Base-by-base conservation (phyloP, 2,888 invertebrate species). In the Ichneumon xanthorius region DNA sequence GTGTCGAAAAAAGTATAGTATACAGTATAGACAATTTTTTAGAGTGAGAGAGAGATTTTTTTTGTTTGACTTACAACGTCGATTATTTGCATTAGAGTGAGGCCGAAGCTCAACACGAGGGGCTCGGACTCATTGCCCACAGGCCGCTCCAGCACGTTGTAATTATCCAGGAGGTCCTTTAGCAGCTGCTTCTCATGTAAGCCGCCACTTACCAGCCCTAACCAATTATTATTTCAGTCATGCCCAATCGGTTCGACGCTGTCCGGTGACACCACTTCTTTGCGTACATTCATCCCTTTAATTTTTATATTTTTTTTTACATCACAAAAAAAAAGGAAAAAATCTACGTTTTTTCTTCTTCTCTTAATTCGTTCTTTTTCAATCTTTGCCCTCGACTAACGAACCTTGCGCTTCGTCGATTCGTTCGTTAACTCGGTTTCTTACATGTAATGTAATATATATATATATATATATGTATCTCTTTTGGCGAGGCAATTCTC, bases 81-180 rank as follows among this genome's bases (percentile, higher is more conserved):
- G 95, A 98, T 98, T 95, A 98, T 98, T 96, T 98, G 98, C 98
- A 98, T 98, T 95, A 98, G 96, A 94, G 98, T 98, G 95, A 98
- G 97, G 95, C 98, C 98, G 95, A 98, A 98, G 95, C 98, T 98
- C 95, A 98, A 97, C 95, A 97, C 97, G 94, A 98, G 96, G 94
- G 98, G 98, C 95, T 98, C 98, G 95, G 98, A 98, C 96, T 98
- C 98, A 96, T 98, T 98, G 95, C 97, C 97, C 94, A 98, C 98
- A 93, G 98, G 98, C 94, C 98, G 96, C 96, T 98, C 98, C 95
- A 98, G 96, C 94, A 97, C 97, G 96, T 98, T 98, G 96, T 98
- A 98, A 94, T 97, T 96, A 95, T 98, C 97, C 95, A 98, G 96
- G 94, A 98, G 96, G 95, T 97, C 97, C 95, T 97, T 97, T 94